Conservation (phyloP, 2,797 vertebrate genomes). For the Anabas testudineus region DNA sequence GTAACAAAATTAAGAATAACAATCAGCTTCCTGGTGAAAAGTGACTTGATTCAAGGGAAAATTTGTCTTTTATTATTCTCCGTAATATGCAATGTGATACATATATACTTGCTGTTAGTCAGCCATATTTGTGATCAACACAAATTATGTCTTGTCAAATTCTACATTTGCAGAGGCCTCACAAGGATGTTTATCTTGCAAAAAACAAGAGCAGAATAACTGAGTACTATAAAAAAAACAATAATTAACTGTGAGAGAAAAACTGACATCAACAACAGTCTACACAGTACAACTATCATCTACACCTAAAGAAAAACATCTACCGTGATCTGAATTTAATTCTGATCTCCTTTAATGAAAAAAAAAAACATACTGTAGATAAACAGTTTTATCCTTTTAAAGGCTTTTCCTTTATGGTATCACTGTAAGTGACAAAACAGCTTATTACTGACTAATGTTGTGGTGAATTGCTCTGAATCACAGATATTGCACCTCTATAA, state of each 20-base stretch:
- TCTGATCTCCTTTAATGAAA: background rate
- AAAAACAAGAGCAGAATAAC: too few species aligned
- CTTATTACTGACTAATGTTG: slow-evolving; percentile 21
- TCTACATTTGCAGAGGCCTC: too few species aligned
- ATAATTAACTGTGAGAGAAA: background rate
- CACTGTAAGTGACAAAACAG: background rate
- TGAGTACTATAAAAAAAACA: too few species aligned
- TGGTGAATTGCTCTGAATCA: too few species aligned
- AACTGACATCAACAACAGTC: background rate
- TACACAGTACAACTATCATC: too few species aligned
- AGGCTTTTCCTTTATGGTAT: background rate
- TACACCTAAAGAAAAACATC: background rate
- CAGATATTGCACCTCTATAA: background rate
- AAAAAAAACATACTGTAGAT: too few species aligned
- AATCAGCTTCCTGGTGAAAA: slow-evolving; percentile 9
- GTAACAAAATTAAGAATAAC: slow-evolving; percentile 3
- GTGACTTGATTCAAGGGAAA: background rate
- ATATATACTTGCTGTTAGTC: background rate
- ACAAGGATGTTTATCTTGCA: too few species aligned
- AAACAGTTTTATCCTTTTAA: background rate
- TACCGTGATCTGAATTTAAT: background rate
- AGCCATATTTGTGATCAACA: background rate
- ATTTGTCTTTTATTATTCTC: background rate
- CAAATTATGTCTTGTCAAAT: background rate
- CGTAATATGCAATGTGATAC: background rate